phyloP scores from a whole-genome alignment of 2,113 vertebrate genomes.

The Lasiurus cinereus region DNA sequence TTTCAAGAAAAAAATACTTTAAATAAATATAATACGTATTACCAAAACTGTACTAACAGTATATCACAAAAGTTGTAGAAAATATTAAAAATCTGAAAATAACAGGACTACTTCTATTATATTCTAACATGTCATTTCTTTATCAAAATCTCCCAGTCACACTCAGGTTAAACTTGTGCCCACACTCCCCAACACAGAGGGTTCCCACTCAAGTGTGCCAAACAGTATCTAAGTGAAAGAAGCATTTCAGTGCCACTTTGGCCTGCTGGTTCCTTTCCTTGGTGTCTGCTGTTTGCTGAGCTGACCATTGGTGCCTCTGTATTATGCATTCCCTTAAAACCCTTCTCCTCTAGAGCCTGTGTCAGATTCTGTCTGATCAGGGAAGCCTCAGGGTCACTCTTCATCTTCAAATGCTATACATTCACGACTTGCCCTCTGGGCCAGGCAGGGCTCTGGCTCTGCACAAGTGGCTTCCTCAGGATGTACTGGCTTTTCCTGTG shows the following conservation, averaged over 20 bases:
- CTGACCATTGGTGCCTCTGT: too few relatives aligned
- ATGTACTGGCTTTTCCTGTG: background rate
- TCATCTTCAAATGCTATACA: background rate
- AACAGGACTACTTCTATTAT: too few relatives aligned
- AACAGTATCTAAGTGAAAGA: background rate
- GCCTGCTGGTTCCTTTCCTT: background rate
- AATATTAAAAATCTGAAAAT: too few relatives aligned
- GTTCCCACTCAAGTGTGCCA: background rate
- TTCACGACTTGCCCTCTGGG: rapidly evolving
- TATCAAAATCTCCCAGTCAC: background rate
- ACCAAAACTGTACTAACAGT: too few relatives aligned
- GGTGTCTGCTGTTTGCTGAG: background rate
- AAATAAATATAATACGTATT: too few relatives aligned
- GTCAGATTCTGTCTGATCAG: background rate
- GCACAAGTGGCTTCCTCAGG: slow-evolving; percentile 39
- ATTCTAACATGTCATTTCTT: background rate
- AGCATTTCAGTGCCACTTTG: background rate
- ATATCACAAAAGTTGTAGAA: too few relatives aligned
- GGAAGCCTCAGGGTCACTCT: background rate
- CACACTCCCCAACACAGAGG: background rate
- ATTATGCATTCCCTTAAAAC: background rate
- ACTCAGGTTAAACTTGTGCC: background rate
- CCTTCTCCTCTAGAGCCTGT: background rate
- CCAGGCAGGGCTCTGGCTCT: background rate
- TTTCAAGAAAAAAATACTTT: too few relatives aligned